Evolutionary conservation across 2,797 vertebrate genomes (phyloP), one percentile per base, ranked within the genome.

Genomic region (Arvicola amphibius): DNA sequence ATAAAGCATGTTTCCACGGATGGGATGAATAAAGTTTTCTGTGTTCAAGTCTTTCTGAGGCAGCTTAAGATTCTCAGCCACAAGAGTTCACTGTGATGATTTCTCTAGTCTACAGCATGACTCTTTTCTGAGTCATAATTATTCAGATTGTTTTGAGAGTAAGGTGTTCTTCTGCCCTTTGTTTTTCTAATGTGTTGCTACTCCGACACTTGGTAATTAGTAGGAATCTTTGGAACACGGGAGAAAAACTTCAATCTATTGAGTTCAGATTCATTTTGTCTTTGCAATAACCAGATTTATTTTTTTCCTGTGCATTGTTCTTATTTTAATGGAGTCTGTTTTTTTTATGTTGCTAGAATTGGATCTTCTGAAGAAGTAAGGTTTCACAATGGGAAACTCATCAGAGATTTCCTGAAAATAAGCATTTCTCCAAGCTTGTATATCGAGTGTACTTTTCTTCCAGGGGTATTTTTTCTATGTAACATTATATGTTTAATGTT

Each of bases 61-160:
- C 69, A 93, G n/a, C 73, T 95, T 32, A 61, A 76, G 43, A 78
- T 37, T 92, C 67, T 92, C 37, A 73, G 89, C 93, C 95, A 98
- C 97, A 98, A 95, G 96, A 95, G 90, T 73, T 95, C 94, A 96
- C 90, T 97, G 94, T 97, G 61, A 46, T 90, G 48, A 97, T 96
- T 97, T 97, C 77, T 90, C 61, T 93, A 95, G 93, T 94, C 88
- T 94, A 56, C 51, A 80, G 77, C 61, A 94, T 97, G 97, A 97
- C 94, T 97, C 90, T 94, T 96, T 94, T 95, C 92, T 97, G 97
- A 98, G 96, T 98, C 97, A 97, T 97, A 95, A 97, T 96, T 89
- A 90, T 95, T 97, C 88, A 94, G 73, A 94, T 94, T 94, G 96
- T 96, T 97, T 97, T 95, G 84, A 97, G 94, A 94, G 85, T 89